Percentiles rank a stretch among this genome's conserved stretches.
phyloP scores from a whole-genome alignment of 2,113 vertebrate species.

The Tachycineta bicolor region DNA sequence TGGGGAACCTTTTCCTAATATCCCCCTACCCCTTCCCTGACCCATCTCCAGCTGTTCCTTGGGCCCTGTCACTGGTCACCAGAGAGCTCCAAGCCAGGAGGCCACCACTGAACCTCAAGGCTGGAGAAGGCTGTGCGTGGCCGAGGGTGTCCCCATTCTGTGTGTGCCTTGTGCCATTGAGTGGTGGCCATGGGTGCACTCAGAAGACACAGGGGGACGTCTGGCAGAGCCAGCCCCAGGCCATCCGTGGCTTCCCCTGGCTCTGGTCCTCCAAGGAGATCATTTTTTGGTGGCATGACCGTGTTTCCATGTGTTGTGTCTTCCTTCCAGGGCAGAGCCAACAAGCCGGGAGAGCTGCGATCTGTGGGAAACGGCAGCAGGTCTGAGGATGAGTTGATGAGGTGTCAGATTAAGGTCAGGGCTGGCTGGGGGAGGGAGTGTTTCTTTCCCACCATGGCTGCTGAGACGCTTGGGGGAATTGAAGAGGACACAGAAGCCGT shows the following conservation, averaged over 20 bases:
- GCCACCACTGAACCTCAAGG: background rate
- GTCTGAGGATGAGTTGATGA: background rate
- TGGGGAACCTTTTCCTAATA: background rate
- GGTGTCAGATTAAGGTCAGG: background rate
- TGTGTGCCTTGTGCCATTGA: background rate
- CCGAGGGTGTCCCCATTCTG: background rate
- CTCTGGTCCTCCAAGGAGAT: background rate
- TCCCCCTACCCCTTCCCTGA: background rate
- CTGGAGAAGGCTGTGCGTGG: rapidly evolving
- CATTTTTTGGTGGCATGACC: background rate
- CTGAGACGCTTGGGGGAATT: background rate
- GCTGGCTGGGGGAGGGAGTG: background rate
- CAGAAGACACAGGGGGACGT: background rate
- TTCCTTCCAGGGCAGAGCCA: background rate
- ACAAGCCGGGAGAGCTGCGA: background rate
- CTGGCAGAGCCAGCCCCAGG: background rate
- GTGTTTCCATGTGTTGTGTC: background rate
- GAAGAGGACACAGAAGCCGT: background rate
- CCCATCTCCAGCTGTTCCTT: background rate
- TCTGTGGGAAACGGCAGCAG: constrained; percentile 6
- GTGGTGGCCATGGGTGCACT: background rate
- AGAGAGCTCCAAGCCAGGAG: background rate
- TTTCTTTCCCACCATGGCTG: background rate
- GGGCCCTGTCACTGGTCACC: background rate
- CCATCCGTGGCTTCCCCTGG: background rate